Conservation (phyloP, 2,113 vertebrate genomes). For the Agelaius phoeniceus region DNA sequence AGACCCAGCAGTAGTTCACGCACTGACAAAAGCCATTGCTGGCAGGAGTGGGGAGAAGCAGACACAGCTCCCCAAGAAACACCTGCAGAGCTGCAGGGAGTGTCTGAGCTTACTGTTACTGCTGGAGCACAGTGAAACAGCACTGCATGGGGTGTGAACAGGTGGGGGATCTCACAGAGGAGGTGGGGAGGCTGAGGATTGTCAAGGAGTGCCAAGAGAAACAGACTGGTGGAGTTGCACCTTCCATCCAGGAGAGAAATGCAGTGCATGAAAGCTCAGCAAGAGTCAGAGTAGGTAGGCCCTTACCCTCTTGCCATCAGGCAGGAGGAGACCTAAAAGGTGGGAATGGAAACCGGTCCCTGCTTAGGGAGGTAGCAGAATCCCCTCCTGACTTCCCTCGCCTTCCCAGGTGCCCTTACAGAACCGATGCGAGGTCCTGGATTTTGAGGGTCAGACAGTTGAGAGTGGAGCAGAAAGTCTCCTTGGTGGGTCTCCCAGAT, state of each 20-base stretch:
- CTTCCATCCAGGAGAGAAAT: background rate
- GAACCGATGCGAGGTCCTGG: background rate
- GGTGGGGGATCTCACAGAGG: background rate
- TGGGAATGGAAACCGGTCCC: background rate
- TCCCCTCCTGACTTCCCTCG: background rate
- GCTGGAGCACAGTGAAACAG: background rate
- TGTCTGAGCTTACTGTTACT: background rate
- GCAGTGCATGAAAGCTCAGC: background rate
- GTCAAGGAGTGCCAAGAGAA: background rate
- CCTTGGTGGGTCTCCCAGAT: background rate
- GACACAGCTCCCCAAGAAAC: background rate
- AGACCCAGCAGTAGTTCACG: background rate
- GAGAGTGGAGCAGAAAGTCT: background rate
- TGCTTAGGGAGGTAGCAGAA: background rate
- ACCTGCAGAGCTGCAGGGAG: background rate
- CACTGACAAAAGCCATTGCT: background rate
- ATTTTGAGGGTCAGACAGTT: background rate
- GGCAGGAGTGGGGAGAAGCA: background rate
- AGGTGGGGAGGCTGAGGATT: background rate
- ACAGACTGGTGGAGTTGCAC: background rate
- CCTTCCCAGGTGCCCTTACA: background rate
- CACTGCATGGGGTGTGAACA: background rate
- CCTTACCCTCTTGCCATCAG: background rate
- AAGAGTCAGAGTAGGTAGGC: background rate
- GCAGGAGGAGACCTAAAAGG: background rate